Percentiles rank a stretch among this genome's conserved stretches.
Evolutionary conservation across 2,888 invertebrate species (phyloP).

Genomic region (Phengaris arion): DNA sequence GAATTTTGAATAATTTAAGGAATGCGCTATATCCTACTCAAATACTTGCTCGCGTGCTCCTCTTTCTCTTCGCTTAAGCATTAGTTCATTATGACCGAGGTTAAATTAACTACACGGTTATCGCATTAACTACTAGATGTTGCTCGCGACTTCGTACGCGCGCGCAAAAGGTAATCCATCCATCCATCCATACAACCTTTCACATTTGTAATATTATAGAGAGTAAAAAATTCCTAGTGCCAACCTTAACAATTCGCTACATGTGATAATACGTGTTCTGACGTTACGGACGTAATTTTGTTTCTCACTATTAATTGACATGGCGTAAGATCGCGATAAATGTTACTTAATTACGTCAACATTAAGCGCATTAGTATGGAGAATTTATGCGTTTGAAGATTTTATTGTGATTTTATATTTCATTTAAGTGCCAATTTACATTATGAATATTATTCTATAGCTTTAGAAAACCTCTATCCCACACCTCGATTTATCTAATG

Average conservation of each 20-base stretch:
- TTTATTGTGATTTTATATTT: background rate
- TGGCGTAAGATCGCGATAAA: conserved; percentile 38
- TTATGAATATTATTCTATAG: background rate
- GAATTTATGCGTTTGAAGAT: background rate
- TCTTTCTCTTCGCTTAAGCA: too few relatives aligned
- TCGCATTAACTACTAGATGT: too few relatives aligned
- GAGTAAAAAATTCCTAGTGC: conserved; percentile 38
- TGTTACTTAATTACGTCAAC: background rate
- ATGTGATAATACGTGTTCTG: conserved; percentile 34
- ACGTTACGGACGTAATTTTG: conserved; percentile 29
- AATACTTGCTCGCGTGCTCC: too few relatives aligned
- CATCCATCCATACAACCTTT: too few relatives aligned
- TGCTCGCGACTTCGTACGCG: too few relatives aligned
- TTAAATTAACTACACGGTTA: too few relatives aligned
- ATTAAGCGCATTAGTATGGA: background rate
- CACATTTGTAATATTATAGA: background rate
- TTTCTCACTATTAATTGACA: conserved; percentile 37
- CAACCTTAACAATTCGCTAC: conserved; percentile 35
- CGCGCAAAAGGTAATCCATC: too few relatives aligned
- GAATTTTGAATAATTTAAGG: too few relatives aligned
- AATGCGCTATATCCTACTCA: too few relatives aligned
- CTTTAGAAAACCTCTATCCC: background rate
- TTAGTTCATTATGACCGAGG: too few relatives aligned
- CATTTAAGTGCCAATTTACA: background rate
- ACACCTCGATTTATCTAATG: too few relatives aligned